Percentiles rank a stretch among this genome's conserved stretches.
phyloP scores from a whole-genome alignment of 1,140 invertebrate species.

The Drosophila pandora region DNA sequence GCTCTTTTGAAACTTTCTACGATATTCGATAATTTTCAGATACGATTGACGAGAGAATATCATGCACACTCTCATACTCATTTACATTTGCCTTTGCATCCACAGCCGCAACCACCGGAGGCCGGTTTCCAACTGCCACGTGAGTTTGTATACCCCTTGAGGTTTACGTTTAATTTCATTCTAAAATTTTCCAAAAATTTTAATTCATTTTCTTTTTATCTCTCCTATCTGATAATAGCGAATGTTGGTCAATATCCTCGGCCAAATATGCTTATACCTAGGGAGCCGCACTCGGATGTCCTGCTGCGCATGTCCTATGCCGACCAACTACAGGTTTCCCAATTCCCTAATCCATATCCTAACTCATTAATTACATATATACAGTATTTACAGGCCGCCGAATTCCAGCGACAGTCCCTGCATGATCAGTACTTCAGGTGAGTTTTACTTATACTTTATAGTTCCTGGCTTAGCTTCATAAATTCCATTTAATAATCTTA shows the following conservation, averaged over 20 bases:
- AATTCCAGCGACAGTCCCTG: slow-evolving; percentile 83
- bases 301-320: slow-evolving; percentile 83
- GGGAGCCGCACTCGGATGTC: slow-evolving; percentile 83
- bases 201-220: neutral
- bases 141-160: slow-evolving; percentile 83
- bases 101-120: slow-evolving; percentile 90
- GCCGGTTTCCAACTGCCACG: slow-evolving; percentile 85
- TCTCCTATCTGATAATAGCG: slow-evolving; percentile 45
- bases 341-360: slow-evolving; percentile 59
- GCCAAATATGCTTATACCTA: slow-evolving; percentile 84
- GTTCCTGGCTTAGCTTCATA: slow-evolving; percentile 35
- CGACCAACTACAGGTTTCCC: slow-evolving; percentile 84
- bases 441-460: slow-evolving; percentile 28
- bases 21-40: slow-evolving; percentile 84
- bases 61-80: slow-evolving; percentile 91
- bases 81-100: slow-evolving; percentile 93
- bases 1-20: slow-evolving; percentile 82
- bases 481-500: slow-evolving; percentile 36
- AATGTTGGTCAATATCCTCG: slow-evolving; percentile 84
- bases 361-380: slow-evolving; percentile 83
- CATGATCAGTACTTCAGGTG: slow-evolving; percentile 84
- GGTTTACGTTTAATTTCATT: slow-evolving; percentile 1
- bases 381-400: slow-evolving; percentile 84
- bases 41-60: slow-evolving; percentile 84
- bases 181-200: neutral